These are phyloP conservation scores for Procambarus virginalis DNA, from an alignment of 1,140 invertebrate species.

Conservation along the genomic window DNA sequence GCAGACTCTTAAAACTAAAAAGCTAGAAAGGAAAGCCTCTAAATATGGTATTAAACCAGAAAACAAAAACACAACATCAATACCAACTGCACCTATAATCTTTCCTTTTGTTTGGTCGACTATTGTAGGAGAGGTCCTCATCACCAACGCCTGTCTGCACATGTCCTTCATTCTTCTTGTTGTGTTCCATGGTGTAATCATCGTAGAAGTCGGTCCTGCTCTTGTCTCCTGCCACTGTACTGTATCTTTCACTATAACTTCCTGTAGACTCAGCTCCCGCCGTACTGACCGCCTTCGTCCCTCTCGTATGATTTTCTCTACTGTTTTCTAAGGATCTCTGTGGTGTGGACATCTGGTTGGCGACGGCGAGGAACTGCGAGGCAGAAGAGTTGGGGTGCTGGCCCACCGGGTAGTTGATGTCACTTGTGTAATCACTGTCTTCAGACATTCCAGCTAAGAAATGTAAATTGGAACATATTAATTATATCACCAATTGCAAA, in stretches of 20 bases:
- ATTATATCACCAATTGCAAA: too few relatives aligned
- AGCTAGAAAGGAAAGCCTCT: slow-evolving; percentile 39
- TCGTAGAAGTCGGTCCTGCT: slow-evolving; percentile 67
- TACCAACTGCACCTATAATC: slow-evolving; percentile 67
- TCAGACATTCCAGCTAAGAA: slow-evolving; percentile 93
- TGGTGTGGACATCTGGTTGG: slow-evolving; percentile 83
- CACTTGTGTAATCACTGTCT: slow-evolving; percentile 97
- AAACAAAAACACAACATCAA: slow-evolving; percentile 71
- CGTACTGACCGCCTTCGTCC: slow-evolving; percentile 78
- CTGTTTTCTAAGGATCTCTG: slow-evolving; percentile 86
- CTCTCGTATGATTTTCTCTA: slow-evolving; percentile 88
- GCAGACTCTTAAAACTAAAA: slow-evolving; percentile 41
- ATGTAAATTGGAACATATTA: neutral
- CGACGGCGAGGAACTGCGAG: slow-evolving; percentile 86
- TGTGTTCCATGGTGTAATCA: slow-evolving; percentile 72
- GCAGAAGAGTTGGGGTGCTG: slow-evolving; percentile 87
- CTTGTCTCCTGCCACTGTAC: slow-evolving; percentile 13
- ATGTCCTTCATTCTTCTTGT: slow-evolving; percentile 68
- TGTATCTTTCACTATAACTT: slow-evolving; percentile 15
- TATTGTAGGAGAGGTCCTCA: slow-evolving; percentile 68
- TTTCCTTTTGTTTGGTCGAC: slow-evolving; percentile 69
- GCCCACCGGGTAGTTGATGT: slow-evolving; percentile 94
- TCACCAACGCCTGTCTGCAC: slow-evolving; percentile 52
- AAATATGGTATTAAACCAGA: slow-evolving; percentile 10
- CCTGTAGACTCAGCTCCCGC: slow-evolving; percentile 15